phyloP scores from a whole-genome alignment of 1,140 invertebrate species.

The Brachionus plicatilis region DNA sequence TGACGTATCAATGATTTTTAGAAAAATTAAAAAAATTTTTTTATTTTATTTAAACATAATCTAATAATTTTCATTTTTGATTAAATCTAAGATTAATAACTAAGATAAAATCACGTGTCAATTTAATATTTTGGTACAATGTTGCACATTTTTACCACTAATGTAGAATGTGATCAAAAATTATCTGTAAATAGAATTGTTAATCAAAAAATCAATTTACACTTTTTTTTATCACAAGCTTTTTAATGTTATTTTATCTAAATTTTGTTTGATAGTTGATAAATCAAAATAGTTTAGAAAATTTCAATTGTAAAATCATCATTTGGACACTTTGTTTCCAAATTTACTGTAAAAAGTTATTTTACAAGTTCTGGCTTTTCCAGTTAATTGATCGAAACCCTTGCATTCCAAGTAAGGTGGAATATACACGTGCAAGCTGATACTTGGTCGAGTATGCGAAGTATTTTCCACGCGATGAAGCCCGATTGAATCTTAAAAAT shows the following conservation, averaged over 20 bases:
- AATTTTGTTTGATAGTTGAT: background rate
- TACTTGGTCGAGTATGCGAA: conserved; percentile 75
- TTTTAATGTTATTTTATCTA: background rate
- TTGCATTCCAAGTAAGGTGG: conserved; percentile 83
- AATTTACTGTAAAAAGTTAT: conserved; percentile 64
- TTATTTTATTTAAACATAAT: background rate
- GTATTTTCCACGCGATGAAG: conserved; percentile 92
- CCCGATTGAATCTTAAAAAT: conserved; percentile 62
- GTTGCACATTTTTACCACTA: background rate
- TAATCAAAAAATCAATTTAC: background rate
- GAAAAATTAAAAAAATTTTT: background rate
- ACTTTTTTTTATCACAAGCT: background rate
- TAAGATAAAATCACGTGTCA: background rate
- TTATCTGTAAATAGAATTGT: background rate
- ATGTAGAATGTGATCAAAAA: background rate
- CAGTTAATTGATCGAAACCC: conserved; percentile 84
- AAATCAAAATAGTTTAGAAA: background rate
- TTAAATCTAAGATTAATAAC: background rate
- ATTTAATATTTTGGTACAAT: background rate
- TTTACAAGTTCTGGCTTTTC: conserved; percentile 64
- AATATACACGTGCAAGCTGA: conserved; percentile 90
- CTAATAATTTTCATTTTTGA: background rate
- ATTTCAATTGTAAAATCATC: background rate
- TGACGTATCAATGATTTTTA: too few relatives aligned
- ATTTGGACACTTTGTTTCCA: conserved; percentile 28